Evolutionary conservation across 2,113 vertebrate genomes (phyloP), one percentile per base, ranked within the genome.

Genomic region (Dicrurus megarhynchus): DNA sequence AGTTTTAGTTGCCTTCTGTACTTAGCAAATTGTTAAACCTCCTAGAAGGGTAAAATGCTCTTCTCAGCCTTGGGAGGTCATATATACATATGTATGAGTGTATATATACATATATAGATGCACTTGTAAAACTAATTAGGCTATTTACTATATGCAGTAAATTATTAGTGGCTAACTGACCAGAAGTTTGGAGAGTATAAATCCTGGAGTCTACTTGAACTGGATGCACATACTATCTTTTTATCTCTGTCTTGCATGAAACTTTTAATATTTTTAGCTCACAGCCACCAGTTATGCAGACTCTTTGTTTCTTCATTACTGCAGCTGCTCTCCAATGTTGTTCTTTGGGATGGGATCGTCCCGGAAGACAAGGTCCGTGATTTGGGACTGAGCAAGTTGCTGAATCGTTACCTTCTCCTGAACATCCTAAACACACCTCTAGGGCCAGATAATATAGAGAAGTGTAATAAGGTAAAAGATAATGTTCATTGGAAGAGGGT

Each of bases 371-470:
- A 84, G 8, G 59, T 99, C 50, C 98, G 96, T 86, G 99, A 99
- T 74, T 88, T 99, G 74, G 98, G 98, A 56, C 93, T 99, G 85
- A 98, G 98, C 92, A 99, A 98, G 95, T 67, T 99, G 70, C 97
- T 99, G 39, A 99, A 98, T 89, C 98, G 99, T 89, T 99, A 99
- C 95, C 97, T 99, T 49, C 97, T 99, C 92, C 97, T 99, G 69
- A 97, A 98, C 39, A 95, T 99, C 55, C 95, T 98, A 28, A 99
- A 98, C 74, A 97, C 98, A 21, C 86, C 94, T 2, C 94, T 96
- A 49, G 95, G 93, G 47, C 96, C 11, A 3, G 96, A 94, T 41
- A 84, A 95, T n/a, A 80, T 97, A 60, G 93, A 96, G 11, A 98
- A 98, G 65, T 99, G 98, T 95, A 97, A 42, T 79, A 98, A 98